phyloP scores from a whole-genome alignment of 2,113 vertebrate species.

The Boulengeromyrus knoepffleri region DNA sequence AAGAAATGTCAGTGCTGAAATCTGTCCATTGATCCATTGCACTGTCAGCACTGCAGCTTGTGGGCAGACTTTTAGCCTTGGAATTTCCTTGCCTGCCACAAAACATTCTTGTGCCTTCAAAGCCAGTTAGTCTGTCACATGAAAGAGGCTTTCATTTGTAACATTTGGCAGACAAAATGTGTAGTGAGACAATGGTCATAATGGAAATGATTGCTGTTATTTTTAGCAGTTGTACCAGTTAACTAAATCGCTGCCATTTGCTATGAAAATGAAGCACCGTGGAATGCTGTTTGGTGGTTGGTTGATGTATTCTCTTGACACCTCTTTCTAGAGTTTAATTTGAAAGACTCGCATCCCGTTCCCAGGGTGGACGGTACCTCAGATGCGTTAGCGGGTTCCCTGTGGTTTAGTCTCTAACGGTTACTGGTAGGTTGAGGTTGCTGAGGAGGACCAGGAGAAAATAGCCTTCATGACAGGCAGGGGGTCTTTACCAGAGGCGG shows the following conservation, averaged over 20 bases:
- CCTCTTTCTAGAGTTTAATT: neutral
- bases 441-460: too few species aligned
- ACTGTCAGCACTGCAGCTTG: neutral
- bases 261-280: neutral
- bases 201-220: neutral
- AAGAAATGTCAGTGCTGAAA: neutral
- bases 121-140: constrained; percentile 15
- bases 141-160: constrained; percentile 5
- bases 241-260: neutral
- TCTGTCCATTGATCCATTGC: neutral
- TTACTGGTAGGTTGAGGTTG: too few species aligned
- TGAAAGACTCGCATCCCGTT: too few species aligned
- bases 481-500: too few species aligned
- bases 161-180: neutral
- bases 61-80: constrained; percentile 1
- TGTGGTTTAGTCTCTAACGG: too few species aligned
- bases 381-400: too few species aligned
- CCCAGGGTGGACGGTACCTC: too few species aligned
- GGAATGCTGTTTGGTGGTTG: neutral
- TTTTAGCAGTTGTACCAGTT: neutral
- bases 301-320: neutral
- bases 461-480: too few species aligned
- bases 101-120: constrained; percentile 18
- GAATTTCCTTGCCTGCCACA: constrained; percentile 13
- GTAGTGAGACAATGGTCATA: neutral